Evolutionary conservation across 2,113 vertebrate genomes (phyloP), one percentile per base, ranked within the genome.

Genomic region (Vulpes vulpes): DNA sequence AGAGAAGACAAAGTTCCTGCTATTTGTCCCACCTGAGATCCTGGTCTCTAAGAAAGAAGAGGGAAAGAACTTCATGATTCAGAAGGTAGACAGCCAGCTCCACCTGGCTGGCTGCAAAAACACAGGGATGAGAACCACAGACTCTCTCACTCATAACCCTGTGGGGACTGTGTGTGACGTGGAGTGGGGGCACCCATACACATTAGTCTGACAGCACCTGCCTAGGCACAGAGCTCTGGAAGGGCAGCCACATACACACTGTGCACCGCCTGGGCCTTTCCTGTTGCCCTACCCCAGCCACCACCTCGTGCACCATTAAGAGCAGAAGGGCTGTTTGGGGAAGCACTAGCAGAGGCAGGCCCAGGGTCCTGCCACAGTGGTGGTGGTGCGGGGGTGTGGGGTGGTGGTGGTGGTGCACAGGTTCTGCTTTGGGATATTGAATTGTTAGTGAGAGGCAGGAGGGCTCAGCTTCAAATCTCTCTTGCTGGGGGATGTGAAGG

Each of bases 291-390:
- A 35, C 73, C 57, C 14, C 38, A 30, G 27, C 65, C n/a, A 0
- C 9, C 15, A 20, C 2, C 74, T 64, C 27, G 9, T 38, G 3
- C 71, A 1, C 20, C 20, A 3, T 12, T 4, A 16, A 69, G 30
- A 38, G 7, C 57, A 8, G 43, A 79, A 30, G 2, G 22, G 10
- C 64, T 25, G 15, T 64, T 5, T n/a, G 12, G 38, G 22, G 57
- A 12, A 30, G 51, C 43, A 43, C 1, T 20, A 23, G 16, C 3
- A 3, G 14, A 49, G 51, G 59, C 25, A 22, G 74, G 30, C 9
- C 73, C 30, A 20, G 23, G 2, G 0, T 35, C 11, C 62, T n/a
- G 27, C 69, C 17, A 3, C 0, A 0, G 20, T 1, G 23, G 51
- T 43, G 43, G 43, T 6, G 43, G 43, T 43, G 43, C 6, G 43